phyloP scores from a whole-genome alignment of 2,113 vertebrate species.

The Gobius niger region DNA sequence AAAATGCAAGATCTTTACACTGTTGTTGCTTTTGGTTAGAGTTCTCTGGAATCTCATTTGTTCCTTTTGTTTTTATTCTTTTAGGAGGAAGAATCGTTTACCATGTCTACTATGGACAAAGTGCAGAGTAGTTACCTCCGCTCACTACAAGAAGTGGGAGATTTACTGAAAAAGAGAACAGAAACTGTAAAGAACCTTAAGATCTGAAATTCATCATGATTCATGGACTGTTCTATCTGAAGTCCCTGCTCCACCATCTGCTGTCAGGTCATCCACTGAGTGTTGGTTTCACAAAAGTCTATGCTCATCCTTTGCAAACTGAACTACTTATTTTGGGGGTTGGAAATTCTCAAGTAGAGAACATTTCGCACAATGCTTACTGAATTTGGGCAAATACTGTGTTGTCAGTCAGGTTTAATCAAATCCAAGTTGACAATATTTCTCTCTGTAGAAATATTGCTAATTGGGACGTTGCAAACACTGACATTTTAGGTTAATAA shows the following conservation, averaged over 20 bases:
- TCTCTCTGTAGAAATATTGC: constrained; percentile 30
- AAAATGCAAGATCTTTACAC: not conserved
- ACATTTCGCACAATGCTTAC: not conserved
- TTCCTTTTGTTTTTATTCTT: not conserved
- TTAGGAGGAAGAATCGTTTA: constrained; percentile 89
- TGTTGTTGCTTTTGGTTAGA: not conserved
- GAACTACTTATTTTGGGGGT: constrained; percentile 1
- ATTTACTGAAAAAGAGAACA: constrained; percentile 92
- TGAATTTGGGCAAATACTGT: not conserved
- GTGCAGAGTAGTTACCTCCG: constrained; percentile 95
- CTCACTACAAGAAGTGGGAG: constrained; percentile 92
- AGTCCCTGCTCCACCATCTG: not conserved
- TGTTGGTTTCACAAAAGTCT: not conserved
- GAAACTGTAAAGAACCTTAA: constrained; percentile 93
- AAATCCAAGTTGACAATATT: not conserved
- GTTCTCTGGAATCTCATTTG: not conserved
- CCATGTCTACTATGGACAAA: constrained; percentile 88
- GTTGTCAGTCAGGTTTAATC: not conserved
- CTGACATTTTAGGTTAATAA: constrained; percentile 55
- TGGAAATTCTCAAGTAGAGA: constrained; percentile 27
- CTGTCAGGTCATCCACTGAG: constrained; percentile 25
- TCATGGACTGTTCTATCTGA: constrained; percentile 30
- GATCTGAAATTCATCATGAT: constrained; percentile 79
- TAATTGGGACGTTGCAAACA: constrained; percentile 48
- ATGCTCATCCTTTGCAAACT: constrained; percentile 12